A percentile compares a stretch with the other conserved stretches of the same genome.
phyloP scores from a whole-genome alignment of 1,140 invertebrate species.

The Manduca sexta region DNA sequence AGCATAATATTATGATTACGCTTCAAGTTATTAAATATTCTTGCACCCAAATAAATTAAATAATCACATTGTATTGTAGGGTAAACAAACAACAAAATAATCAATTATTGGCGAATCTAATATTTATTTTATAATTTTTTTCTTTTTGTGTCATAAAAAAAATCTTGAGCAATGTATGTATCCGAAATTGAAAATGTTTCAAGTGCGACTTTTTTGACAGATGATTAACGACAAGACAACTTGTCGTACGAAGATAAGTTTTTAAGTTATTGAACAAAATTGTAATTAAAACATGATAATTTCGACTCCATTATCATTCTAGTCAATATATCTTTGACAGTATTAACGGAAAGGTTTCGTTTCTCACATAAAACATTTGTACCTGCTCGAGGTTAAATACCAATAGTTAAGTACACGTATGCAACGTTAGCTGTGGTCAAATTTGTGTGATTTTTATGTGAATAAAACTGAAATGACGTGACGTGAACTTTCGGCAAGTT shows the following conservation, averaged over 20 bases:
- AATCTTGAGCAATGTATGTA: no score
- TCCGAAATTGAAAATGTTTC: constrained; percentile 1
- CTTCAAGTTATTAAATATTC: no score
- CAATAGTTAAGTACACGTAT: constrained; percentile 63
- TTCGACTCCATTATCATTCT: not conserved
- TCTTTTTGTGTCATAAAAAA: no score
- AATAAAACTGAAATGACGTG: constrained; percentile 55
- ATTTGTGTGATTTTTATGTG: constrained; percentile 37
- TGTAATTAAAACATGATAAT: not conserved
- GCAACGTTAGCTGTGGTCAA: constrained; percentile 44
- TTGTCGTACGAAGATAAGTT: not conserved
- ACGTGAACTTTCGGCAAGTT: constrained; percentile 24
- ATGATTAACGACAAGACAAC: constrained; percentile 4
- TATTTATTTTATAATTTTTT: no score
- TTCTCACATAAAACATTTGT: constrained; percentile 2
- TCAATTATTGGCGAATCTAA: no score
- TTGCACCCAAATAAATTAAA: no score
- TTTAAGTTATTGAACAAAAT: not conserved
- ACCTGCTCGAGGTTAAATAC: constrained; percentile 45
- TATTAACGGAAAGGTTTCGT: not conserved
- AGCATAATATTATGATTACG: no score
- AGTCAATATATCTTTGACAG: not conserved
- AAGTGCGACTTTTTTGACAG: constrained; percentile 12
- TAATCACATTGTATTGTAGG: no score
- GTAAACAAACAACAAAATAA: no score